Conservation (phyloP, 2,113 vertebrate genomes). For the Brachyhypopomus occidentalis region DNA sequence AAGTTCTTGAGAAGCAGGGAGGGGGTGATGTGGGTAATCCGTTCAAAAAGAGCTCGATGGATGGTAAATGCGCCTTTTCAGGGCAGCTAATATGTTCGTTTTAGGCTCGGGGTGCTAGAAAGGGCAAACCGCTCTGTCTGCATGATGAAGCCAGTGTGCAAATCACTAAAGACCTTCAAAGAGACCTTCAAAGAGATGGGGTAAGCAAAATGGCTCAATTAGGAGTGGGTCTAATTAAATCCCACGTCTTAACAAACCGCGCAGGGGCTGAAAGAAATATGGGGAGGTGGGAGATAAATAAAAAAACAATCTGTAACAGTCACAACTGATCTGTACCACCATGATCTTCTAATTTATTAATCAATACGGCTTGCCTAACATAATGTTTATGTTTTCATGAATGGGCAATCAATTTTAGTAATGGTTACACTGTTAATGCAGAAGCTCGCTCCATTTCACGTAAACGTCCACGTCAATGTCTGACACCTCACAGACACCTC, state of each 20-base stretch:
- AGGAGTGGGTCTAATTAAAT: slow-evolving; percentile 63
- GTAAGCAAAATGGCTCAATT: slow-evolving; percentile 62
- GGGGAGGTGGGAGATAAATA: neutral
- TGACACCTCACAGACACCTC: neutral
- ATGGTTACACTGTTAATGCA: neutral
- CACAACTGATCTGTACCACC: neutral
- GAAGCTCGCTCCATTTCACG: slow-evolving; percentile 1
- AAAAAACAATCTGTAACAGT: neutral
- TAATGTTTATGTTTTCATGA: neutral
- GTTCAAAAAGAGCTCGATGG: slow-evolving; percentile 18
- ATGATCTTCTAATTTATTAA: no score
- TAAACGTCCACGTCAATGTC: neutral
- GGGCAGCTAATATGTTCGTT: slow-evolving; percentile 62
- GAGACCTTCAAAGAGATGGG: slow-evolving; percentile 41
- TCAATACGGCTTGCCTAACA: no score
- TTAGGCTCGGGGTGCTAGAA: slow-evolving; percentile 52
- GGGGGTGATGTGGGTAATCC: slow-evolving; percentile 11
- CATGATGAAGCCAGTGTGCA: slow-evolving; percentile 31
- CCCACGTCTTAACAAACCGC: slow-evolving; percentile 27
- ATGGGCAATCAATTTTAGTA: neutral
- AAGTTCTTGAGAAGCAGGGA: neutral
- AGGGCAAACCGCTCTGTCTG: slow-evolving; percentile 45
- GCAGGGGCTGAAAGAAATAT: slow-evolving; percentile 23
- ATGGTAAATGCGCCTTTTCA: slow-evolving; percentile 58
- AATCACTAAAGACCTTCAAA: slow-evolving; percentile 55